phyloP scores from a whole-genome alignment of 1,140 invertebrate genomes.

The Cyrtorhinus lividipennis region DNA sequence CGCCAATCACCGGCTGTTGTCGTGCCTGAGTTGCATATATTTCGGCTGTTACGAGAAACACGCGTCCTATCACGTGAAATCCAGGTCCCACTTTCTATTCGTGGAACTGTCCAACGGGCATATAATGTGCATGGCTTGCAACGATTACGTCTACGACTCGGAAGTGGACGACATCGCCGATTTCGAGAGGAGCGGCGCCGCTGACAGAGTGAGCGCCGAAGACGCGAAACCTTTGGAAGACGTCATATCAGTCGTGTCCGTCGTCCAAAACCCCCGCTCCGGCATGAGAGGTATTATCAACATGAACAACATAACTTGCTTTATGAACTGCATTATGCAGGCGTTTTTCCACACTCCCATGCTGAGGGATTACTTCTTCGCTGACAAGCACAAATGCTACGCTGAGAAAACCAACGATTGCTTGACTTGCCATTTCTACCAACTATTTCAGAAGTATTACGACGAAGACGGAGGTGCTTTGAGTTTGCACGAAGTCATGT shows the following conservation, averaged over 20 bases:
- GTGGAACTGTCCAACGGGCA: slow-evolving; percentile 79
- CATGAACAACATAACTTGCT: slow-evolving; percentile 95
- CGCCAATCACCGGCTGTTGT: slow-evolving; percentile 8
- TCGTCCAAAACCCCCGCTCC: slow-evolving; percentile 5
- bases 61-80: slow-evolving; percentile 36
- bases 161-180: slow-evolving; percentile 35
- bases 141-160: slow-evolving; percentile 79
- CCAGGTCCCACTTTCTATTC: slow-evolving; percentile 30
- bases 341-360: slow-evolving; percentile 88
- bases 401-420: slow-evolving; percentile 46
- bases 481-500: slow-evolving; percentile 73
- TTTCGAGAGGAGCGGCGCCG: slow-evolving; percentile 50
- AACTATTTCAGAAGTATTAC: slow-evolving; percentile 48
- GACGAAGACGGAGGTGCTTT: slow-evolving; percentile 30
- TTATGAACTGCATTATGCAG: slow-evolving; percentile 97
- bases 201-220: neutral
- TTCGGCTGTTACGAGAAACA: slow-evolving; percentile 85
- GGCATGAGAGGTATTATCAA: slow-evolving; percentile 85
- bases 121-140: slow-evolving; percentile 80
- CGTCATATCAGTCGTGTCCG: neutral
- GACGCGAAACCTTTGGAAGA: slow-evolving; percentile 11
- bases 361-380: slow-evolving; percentile 87
- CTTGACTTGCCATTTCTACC: slow-evolving; percentile 84
- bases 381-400: slow-evolving; percentile 77
- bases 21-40: slow-evolving; percentile 81